These are phyloP conservation scores for Mactromeris polynyma DNA, from an alignment of 2,888 invertebrate species.

Conservation along the genomic window DNA sequence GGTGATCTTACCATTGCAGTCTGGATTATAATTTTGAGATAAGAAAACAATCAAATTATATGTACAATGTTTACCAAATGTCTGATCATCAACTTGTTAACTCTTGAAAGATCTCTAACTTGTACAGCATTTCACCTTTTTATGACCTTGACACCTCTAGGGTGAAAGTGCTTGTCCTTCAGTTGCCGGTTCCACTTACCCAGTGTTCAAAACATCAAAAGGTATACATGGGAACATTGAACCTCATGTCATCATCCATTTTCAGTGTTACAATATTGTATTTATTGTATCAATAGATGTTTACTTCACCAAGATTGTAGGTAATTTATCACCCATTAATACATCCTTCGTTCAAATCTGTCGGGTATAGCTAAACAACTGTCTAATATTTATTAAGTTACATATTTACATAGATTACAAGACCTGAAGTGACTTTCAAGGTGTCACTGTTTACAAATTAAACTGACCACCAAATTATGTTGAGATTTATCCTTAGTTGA, in stretches of 20 bases:
- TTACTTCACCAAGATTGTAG: background rate
- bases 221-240: too few relatives aligned
- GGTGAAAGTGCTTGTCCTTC: too few relatives aligned
- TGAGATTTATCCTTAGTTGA: constrained; percentile 52
- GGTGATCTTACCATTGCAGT: background rate
- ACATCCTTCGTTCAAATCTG: background rate
- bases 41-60: background rate
- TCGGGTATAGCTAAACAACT: background rate
- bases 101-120: too few relatives aligned
- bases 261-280: background rate
- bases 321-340: background rate
- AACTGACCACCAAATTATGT: constrained; percentile 30
- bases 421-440: background rate
- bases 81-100: too few relatives aligned
- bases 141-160: too few relatives aligned
- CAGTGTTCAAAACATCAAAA: too few relatives aligned
- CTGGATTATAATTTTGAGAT: background rate
- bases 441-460: constrained; percentile 10
- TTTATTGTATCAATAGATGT: background rate
- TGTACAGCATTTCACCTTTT: too few relatives aligned
- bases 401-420: constrained; percentile 13
- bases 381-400: background rate
- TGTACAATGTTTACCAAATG: too few relatives aligned
- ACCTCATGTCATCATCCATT: background rate
- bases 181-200: too few relatives aligned